These are phyloP conservation scores for Pycnomerus fuliginosus DNA, from an alignment of 2,888 invertebrate genomes.

Conservation along the genomic window DNA sequence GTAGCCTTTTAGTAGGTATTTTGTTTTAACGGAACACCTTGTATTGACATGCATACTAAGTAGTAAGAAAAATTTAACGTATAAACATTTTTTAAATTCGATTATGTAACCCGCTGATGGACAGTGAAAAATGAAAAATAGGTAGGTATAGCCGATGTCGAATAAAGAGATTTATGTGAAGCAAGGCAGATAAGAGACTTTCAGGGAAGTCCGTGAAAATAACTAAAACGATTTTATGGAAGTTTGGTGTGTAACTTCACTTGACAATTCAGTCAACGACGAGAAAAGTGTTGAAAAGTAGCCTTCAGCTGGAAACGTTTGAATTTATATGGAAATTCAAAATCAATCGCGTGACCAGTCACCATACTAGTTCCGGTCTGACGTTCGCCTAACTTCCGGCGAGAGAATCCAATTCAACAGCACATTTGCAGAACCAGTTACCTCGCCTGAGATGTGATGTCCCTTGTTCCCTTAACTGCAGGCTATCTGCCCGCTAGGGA, in stretches of 20 bases:
- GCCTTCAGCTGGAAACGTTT: slow-evolving; percentile 39
- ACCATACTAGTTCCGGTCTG: slow-evolving; percentile 39
- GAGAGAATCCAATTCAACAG: slow-evolving; percentile 37
- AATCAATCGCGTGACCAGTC: slow-evolving; percentile 48
- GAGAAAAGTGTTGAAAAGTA: slow-evolving; percentile 39
- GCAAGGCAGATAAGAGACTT: slow-evolving; percentile 17
- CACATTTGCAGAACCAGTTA: slow-evolving; percentile 34
- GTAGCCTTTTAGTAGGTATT: too few species aligned
- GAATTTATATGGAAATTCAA: slow-evolving; percentile 51
- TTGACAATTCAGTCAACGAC: slow-evolving; percentile 38
- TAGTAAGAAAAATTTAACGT: too few species aligned
- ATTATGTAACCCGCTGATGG: too few species aligned
- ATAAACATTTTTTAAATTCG: too few species aligned
- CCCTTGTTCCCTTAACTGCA: slow-evolving; percentile 26
- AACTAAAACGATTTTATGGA: slow-evolving; percentile 29
- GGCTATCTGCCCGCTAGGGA: slow-evolving; percentile 10
- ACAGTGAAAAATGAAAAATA: too few species aligned
- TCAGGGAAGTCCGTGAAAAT: slow-evolving; percentile 11
- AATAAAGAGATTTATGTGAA: slow-evolving; percentile 16
- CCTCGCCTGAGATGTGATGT: slow-evolving; percentile 22
- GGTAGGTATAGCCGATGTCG: too few species aligned
- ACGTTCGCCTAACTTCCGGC: slow-evolving; percentile 37
- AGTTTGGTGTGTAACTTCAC: slow-evolving; percentile 31
- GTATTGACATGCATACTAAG: too few species aligned
- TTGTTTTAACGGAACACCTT: too few species aligned